Conservation (phyloP, 2,888 invertebrate genomes). For the Napeogenes inachia region DNA sequence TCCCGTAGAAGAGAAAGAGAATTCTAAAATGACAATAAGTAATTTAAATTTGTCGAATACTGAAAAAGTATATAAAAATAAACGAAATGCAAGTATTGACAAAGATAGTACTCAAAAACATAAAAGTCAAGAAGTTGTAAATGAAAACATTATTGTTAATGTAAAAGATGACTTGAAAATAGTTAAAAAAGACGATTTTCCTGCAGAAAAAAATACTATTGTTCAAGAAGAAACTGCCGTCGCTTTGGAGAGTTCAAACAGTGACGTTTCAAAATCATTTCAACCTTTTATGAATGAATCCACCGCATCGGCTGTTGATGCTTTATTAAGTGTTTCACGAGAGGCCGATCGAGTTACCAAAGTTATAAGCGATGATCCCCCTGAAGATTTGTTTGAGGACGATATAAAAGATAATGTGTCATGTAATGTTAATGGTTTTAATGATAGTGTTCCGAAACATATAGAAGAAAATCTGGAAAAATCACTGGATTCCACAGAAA, state of each 20-base stretch:
- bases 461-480: slow-evolving; percentile 28
- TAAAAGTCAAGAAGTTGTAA: slow-evolving; percentile 1
- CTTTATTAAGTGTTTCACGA: slow-evolving; percentile 64
- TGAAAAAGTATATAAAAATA: slow-evolving; percentile 11
- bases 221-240: slow-evolving; percentile 11
- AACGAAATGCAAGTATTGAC: slow-evolving; percentile 4
- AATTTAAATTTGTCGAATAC: slow-evolving; percentile 12
- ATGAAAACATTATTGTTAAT: slow-evolving; percentile 9
- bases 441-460: slow-evolving; percentile 33
- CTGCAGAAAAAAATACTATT: slow-evolving; percentile 1
- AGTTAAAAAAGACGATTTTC: slow-evolving; percentile 10
- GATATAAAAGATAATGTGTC: slow-evolving; percentile 52
- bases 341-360: slow-evolving; percentile 66
- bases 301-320: slow-evolving; percentile 70
- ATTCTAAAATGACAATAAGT: slow-evolving; percentile 25
- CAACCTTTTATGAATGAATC: slow-evolving; percentile 60
- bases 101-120: slow-evolving; percentile 5
- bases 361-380: slow-evolving; percentile 61
- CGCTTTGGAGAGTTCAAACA: slow-evolving; percentile 8
- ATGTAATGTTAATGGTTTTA: slow-evolving; percentile 42
- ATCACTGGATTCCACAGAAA: slow-evolving; percentile 2
- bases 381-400: slow-evolving; percentile 71
- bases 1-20: slow-evolving; percentile 30
- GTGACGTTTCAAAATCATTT: slow-evolving; percentile 26
- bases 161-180: slow-evolving; percentile 9